Conservation (phyloP, 2,888 invertebrate species). For the Abscondita cerata region DNA sequence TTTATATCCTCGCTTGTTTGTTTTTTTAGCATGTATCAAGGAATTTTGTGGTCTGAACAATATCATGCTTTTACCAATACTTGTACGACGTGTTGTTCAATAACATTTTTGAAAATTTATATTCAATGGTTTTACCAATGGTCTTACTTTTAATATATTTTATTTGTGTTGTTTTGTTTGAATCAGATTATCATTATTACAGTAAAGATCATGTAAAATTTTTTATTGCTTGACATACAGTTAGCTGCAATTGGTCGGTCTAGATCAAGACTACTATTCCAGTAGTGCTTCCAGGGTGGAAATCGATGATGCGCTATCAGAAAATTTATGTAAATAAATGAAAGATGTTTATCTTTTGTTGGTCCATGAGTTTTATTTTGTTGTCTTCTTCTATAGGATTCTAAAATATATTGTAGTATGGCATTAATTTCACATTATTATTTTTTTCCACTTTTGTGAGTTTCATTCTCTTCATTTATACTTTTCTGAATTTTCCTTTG, state of each 20-base stretch:
- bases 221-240: conserved; percentile 7
- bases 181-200: neutral
- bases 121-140: conserved; percentile 4
- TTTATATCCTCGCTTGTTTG: neutral
- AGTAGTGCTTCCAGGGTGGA: too few relatives aligned
- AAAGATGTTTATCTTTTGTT: neutral
- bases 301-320: too few relatives aligned
- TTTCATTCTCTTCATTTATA: neutral
- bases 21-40: conserved; percentile 7
- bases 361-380: conserved; percentile 9
- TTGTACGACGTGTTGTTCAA: neutral
- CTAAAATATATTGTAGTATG: conserved; percentile 2
- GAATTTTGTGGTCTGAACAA: conserved; percentile 12
- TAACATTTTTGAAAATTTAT: conserved; percentile 5
- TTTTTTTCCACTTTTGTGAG: conserved; percentile 13
- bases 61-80: conserved; percentile 13
- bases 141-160: neutral
- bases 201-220: conserved; percentile 20
- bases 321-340: too few relatives aligned
- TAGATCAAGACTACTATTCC: too few relatives aligned
- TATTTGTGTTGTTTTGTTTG: too few relatives aligned
- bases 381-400: conserved; percentile 17
- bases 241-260: conserved; percentile 5
- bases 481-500: neutral
- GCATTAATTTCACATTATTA: conserved; percentile 6